phyloP scores from a whole-genome alignment of 2,888 invertebrate genomes.

The Leptothorax acervorum region DNA sequence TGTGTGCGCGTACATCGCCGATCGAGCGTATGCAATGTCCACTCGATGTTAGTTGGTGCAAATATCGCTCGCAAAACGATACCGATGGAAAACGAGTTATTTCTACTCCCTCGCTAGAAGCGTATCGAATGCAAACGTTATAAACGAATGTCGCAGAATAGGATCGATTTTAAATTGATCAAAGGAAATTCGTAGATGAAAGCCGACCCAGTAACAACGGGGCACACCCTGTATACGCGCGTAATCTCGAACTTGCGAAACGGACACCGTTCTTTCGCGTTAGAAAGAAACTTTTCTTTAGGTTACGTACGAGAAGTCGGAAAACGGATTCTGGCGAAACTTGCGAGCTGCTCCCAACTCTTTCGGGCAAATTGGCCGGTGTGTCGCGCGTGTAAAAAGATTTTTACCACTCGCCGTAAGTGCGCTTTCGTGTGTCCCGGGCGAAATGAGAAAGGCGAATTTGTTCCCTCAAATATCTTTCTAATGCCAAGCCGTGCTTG shows the following conservation, averaged over 20 bases:
- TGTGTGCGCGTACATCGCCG: neutral
- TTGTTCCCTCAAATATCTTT: constrained; percentile 12
- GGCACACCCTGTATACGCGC: neutral
- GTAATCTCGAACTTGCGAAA: constrained; percentile 45
- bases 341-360: constrained; percentile 28
- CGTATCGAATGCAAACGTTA: neutral
- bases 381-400: constrained; percentile 49
- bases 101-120: neutral
- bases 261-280: constrained; percentile 13
- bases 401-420: constrained; percentile 43
- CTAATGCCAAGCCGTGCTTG: constrained; percentile 19
- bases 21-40: neutral
- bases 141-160: neutral
- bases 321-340: constrained; percentile 11
- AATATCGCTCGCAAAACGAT: constrained; percentile 21
- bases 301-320: constrained; percentile 22
- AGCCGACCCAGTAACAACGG: neutral
- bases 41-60: neutral
- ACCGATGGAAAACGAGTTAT: constrained; percentile 18
- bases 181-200: constrained; percentile 8
- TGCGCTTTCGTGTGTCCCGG: constrained; percentile 39
- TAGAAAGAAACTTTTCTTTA: constrained; percentile 44
- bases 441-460: constrained; percentile 37
- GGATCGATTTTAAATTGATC: constrained; percentile 11
- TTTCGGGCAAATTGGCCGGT: constrained; percentile 42